phyloP scores from a whole-genome alignment of 2,888 invertebrate genomes.

The Ophion ellenae region DNA sequence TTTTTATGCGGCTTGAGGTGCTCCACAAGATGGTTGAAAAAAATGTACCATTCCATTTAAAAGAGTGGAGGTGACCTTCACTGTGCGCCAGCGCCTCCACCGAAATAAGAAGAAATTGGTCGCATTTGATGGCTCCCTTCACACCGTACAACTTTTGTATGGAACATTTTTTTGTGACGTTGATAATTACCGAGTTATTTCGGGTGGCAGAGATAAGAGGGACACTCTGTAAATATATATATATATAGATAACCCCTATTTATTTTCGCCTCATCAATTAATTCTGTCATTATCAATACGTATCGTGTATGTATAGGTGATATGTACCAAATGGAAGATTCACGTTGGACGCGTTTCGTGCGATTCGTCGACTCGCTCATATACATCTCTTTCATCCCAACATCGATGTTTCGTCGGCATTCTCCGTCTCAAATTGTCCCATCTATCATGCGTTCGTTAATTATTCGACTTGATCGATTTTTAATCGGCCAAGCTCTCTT shows the following conservation, averaged over 20 bases:
- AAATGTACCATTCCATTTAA: too few species aligned
- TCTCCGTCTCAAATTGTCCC: not conserved
- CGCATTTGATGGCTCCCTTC: too few species aligned
- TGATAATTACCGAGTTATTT: too few species aligned
- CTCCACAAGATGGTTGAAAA: too few species aligned
- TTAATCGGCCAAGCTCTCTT: slow-evolving; percentile 27
- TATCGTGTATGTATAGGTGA: slow-evolving; percentile 77
- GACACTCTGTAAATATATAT: slow-evolving; percentile 43
- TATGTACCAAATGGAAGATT: slow-evolving; percentile 84
- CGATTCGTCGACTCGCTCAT: slow-evolving; percentile 56
- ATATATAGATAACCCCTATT: slow-evolving; percentile 62
- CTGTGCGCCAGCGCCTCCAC: too few species aligned
- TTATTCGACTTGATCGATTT: slow-evolving; percentile 34
- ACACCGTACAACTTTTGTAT: too few species aligned
- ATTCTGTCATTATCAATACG: slow-evolving; percentile 62
- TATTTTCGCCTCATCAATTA: slow-evolving; percentile 59
- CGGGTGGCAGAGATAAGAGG: too few species aligned
- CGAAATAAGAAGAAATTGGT: too few species aligned
- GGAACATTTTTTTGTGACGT: too few species aligned
- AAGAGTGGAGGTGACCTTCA: too few species aligned
- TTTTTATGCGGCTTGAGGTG: too few species aligned
- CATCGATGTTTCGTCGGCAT: slow-evolving; percentile 20
- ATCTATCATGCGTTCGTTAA: slow-evolving; percentile 17
- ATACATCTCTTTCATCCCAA: slow-evolving; percentile 14
- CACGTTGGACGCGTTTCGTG: slow-evolving; percentile 76